Evolutionary conservation across 2,797 vertebrate species (phyloP).

Genomic region (Clarias pachynema): DNA sequence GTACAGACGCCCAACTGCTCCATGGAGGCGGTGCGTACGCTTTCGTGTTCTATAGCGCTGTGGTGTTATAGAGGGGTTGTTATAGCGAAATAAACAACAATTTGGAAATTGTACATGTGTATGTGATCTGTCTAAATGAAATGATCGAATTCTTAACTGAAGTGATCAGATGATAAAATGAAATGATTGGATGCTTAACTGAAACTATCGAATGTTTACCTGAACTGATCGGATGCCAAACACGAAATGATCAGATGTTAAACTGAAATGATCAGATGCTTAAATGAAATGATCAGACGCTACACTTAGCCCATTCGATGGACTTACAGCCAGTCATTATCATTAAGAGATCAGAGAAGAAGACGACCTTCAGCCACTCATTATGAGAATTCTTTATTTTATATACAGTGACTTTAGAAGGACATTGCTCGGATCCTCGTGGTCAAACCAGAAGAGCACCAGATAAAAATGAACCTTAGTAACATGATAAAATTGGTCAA

Average conservation of each 20-base stretch:
- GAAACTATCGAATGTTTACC: background rate
- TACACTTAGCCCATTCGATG: no score
- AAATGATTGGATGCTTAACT: background rate
- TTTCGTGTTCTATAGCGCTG: background rate
- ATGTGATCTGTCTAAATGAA: background rate
- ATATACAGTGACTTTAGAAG: no score
- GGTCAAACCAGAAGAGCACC: no score
- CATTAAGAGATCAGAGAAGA: no score
- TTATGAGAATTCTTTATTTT: no score
- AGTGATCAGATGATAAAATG: no score
- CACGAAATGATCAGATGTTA: background rate
- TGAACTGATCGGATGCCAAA: no score
- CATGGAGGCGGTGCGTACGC: conserved; percentile 87
- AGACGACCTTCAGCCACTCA: no score
- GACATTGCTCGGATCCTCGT: no score
- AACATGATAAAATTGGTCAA: background rate
- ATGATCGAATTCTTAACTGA: no score
- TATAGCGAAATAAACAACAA: background rate
- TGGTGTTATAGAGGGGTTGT: background rate
- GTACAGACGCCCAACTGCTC: conserved; percentile 89
- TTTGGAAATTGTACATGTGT: background rate
- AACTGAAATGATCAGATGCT: background rate
- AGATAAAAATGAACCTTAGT: no score
- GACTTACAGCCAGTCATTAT: no score
- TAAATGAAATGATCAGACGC: background rate